Conservation (phyloP, 64 coral and sea anemone species). For the Montipora sp. region DNA sequence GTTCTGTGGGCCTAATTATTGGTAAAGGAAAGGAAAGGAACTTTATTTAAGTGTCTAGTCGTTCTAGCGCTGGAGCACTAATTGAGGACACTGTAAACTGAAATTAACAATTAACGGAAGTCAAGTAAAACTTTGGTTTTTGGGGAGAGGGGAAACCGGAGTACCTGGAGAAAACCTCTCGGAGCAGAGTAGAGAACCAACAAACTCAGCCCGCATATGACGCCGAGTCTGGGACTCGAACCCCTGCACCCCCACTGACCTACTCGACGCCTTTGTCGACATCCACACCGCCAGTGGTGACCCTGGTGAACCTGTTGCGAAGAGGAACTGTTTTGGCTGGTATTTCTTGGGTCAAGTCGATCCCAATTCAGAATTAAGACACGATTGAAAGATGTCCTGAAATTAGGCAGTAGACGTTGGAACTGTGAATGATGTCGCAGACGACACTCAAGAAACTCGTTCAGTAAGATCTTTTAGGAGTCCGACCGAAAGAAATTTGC, state of each 20-base stretch:
- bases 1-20: too few relatives aligned
- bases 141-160: too few relatives aligned
- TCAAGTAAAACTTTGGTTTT: too few relatives aligned
- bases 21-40: too few relatives aligned
- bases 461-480: constrained; percentile 50
- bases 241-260: not conserved
- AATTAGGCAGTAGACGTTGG: not conserved
- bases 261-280: not conserved
- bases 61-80: too few relatives aligned
- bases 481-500: constrained; percentile 63
- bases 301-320: not conserved
- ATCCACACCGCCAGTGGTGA: not conserved
- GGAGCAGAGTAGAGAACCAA: too few relatives aligned
- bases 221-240: too few relatives aligned
- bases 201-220: too few relatives aligned
- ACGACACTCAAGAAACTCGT: constrained; percentile 63
- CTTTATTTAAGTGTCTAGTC: too few relatives aligned
- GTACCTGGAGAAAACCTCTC: too few relatives aligned
- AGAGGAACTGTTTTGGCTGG: not conserved
- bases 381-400: not conserved
- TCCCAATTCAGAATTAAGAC: not conserved
- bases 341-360: not conserved
- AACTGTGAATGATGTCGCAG: constrained; percentile 3
- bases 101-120: too few relatives aligned
- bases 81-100: too few relatives aligned